Conservation (phyloP, 2,113 vertebrate species). For the Xenopus borealis region DNA sequence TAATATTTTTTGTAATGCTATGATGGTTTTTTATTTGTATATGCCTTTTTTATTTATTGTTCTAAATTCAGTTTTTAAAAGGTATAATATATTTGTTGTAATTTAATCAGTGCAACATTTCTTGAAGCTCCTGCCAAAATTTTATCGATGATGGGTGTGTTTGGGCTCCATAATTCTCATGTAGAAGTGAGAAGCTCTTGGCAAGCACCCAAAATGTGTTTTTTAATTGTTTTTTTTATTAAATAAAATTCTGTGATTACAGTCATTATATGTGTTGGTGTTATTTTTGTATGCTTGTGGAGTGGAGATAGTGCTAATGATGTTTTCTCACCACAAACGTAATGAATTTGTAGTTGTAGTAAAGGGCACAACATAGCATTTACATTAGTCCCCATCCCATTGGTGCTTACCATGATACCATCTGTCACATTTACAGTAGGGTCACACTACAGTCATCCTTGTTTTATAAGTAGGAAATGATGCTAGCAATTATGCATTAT, state of each 20-base stretch:
- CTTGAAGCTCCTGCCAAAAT: slow-evolving; percentile 70
- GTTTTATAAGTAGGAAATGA: too few relatives aligned
- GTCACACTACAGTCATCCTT: too few relatives aligned
- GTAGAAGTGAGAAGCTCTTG: slow-evolving; percentile 60
- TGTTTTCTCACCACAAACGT: too few relatives aligned
- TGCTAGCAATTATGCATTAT: too few relatives aligned
- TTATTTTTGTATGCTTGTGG: too few relatives aligned
- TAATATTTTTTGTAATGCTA: slow-evolving; percentile 76
- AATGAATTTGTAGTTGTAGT: too few relatives aligned
- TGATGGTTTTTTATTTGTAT: slow-evolving; percentile 81
- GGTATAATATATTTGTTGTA: slow-evolving; percentile 83
- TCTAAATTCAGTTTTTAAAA: slow-evolving; percentile 92
- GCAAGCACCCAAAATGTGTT: slow-evolving; percentile 70
- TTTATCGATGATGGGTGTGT: slow-evolving; percentile 63
- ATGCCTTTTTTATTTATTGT: slow-evolving; percentile 91
- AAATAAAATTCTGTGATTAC: slow-evolving; percentile 35
- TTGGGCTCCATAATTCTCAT: slow-evolving; percentile 60
- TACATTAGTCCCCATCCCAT: too few relatives aligned
- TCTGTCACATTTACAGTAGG: too few relatives aligned
- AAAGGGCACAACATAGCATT: too few relatives aligned
- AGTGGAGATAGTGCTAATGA: too few relatives aligned
- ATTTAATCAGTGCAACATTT: slow-evolving; percentile 78
- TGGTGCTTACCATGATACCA: too few relatives aligned
- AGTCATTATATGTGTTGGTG: background rate
- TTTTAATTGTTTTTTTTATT: slow-evolving; percentile 69